Base-by-base conservation (phyloP, 2,113 vertebrate genomes). In the Burhinus oedicnemus region DNA sequence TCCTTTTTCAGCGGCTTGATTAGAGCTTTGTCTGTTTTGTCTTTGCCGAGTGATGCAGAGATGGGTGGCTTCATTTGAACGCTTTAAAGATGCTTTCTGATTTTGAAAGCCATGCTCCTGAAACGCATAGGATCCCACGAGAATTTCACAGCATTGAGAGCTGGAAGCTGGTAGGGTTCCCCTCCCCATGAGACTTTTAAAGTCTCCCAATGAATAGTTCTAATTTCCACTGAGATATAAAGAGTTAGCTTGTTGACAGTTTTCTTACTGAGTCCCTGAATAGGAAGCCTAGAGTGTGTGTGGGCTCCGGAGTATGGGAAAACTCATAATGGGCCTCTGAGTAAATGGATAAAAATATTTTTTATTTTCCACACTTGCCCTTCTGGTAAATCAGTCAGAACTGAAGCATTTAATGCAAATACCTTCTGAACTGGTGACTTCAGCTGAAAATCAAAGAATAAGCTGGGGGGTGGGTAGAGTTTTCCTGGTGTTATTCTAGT, bases 271-370 rank as follows among this genome's bases (percentile, higher is more conserved):
- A 44, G 79, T 40, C 54, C 40, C 82, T 92, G 87, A 95, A 95
- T 84, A 79, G 70, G 87, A 90, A 81, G 47, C 61, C 61, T 82
- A 40, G 81, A 75, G 58, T 70, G 82, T 90, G 93, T 87, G 92
- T 93, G 94, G 94, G 69, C 90, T 91, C 86, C 30, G 6, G 49
- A 86, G 72, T 86, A 92, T 89, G 96, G 87, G 95, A 97, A 97
- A 96, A 42, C 68, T 72, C 60, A 23, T n/a, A 71, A 76, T 44
- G 74, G 54, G 20, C n/a, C 45, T 92, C 69, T 54, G 74, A 90
- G 83, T 77, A 94, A 92, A 89, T 69, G 66, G 62, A 40, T 58
- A 90, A 83, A 90, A 82, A 72, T 64, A 16, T 70, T 87, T 82
- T 58, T 62, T 40, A 40, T 89, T 93, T 45, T 91, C 72, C 34